Conservation (phyloP, 2,888 invertebrate species). For the Timandra comae region DNA sequence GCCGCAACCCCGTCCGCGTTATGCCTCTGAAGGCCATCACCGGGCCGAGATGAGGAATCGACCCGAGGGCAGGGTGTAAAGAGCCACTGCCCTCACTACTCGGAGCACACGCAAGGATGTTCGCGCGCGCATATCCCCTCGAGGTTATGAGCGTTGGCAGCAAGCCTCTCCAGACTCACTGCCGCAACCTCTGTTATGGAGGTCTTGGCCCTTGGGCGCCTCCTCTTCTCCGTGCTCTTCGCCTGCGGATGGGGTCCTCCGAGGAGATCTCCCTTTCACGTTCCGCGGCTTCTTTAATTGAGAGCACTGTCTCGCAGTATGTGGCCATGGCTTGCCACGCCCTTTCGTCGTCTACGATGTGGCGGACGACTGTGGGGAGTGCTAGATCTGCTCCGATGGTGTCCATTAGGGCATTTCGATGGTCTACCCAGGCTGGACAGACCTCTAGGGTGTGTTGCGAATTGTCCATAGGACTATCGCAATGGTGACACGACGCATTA, state of each 20-base stretch:
- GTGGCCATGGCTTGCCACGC: slow-evolving; percentile 8
- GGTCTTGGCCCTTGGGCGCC: neutral
- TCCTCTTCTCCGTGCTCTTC: neutral
- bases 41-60: too few species aligned
- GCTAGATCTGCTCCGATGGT: slow-evolving; percentile 1
- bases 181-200: neutral
- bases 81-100: neutral
- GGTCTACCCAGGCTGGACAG: neutral
- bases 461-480: neutral
- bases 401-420: neutral
- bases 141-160: too few species aligned
- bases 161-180: neutral
- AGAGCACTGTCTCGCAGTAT: slow-evolving; percentile 5
- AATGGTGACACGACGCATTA: neutral
- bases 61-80: too few species aligned
- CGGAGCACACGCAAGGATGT: neutral
- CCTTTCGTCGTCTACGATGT: slow-evolving; percentile 7
- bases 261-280: neutral
- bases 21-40: too few species aligned
- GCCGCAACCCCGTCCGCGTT: too few species aligned
- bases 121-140: neutral
- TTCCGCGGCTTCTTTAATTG: slow-evolving; percentile 5
- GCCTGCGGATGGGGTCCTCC: neutral
- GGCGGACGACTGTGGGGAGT: slow-evolving; percentile 4
- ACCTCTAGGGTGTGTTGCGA: neutral